Evolutionary conservation across 2,113 vertebrate species (phyloP).

Genomic region (Lates calcarifer): DNA sequence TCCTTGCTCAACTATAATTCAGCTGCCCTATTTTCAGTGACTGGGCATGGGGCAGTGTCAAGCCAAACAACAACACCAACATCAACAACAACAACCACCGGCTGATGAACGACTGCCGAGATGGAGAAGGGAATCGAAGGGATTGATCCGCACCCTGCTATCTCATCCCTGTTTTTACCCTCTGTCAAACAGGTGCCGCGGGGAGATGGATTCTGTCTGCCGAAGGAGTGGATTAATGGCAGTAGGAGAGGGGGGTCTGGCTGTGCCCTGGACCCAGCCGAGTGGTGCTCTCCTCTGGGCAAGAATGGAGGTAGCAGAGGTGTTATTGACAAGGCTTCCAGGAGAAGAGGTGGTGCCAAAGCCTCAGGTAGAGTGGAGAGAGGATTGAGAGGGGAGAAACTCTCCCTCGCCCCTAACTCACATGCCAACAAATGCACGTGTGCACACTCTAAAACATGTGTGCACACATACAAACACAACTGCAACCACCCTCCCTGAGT

Average conservation of each 20-base stretch:
- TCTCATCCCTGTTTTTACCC: constrained; percentile 85
- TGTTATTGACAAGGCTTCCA: constrained; percentile 75
- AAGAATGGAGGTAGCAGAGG: constrained; percentile 61
- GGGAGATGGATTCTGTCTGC: constrained; percentile 86
- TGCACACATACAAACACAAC: constrained; percentile 1
- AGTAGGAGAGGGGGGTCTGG: constrained; percentile 38
- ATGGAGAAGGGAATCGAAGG: constrained; percentile 82
- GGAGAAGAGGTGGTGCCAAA: constrained; percentile 59
- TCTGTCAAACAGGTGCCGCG: constrained; percentile 84
- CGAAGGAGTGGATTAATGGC: constrained; percentile 85
- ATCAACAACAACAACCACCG: constrained; percentile 75
- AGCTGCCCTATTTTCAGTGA: constrained; percentile 40
- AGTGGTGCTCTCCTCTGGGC: constrained; percentile 68
- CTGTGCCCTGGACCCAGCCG: constrained; percentile 44
- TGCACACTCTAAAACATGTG: neutral
- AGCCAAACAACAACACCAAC: constrained; percentile 71
- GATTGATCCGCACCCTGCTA: constrained; percentile 82
- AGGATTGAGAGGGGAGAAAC: constrained; percentile 53
- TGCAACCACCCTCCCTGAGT: constrained; percentile 23
- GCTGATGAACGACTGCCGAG: constrained; percentile 82
- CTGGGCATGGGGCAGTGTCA: constrained; percentile 38
- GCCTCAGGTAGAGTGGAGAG: constrained; percentile 52
- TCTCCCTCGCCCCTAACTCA: constrained; percentile 36
- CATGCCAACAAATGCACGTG: neutral
- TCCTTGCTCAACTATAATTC: constrained; percentile 32